Percentiles rank a stretch among this genome's conserved stretches.
Conservation (phyloP, 1,140 invertebrate species). For the Bombus confusus region DNA sequence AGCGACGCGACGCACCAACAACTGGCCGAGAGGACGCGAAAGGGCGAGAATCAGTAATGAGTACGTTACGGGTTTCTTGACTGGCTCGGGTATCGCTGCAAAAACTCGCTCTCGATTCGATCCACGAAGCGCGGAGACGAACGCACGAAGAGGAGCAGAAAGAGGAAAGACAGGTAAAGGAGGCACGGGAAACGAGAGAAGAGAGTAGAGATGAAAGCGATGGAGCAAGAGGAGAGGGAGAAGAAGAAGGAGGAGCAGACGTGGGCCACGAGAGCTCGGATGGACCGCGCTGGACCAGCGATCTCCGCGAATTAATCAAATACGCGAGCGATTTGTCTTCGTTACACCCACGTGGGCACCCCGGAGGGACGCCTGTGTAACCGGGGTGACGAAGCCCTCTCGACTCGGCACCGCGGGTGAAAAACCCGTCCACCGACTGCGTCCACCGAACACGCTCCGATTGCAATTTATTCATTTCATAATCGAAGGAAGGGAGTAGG, state of each 20-base stretch:
- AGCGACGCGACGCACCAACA: neutral
- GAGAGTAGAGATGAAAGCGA: neutral
- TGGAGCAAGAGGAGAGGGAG: neutral
- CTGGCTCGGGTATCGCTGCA: slow-evolving; percentile 36
- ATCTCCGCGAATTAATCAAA: slow-evolving; percentile 75
- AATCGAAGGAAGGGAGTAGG: slow-evolving; percentile 40
- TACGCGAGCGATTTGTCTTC: slow-evolving; percentile 77
- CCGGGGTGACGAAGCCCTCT: slow-evolving; percentile 63
- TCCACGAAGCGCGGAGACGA: slow-evolving; percentile 52
- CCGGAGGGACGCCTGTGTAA: slow-evolving; percentile 67
- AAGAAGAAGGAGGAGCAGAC: neutral
- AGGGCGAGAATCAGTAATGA: slow-evolving; percentile 65
- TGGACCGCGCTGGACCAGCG: slow-evolving; percentile 45
- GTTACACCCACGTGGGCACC: slow-evolving; percentile 77
- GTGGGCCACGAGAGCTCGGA: slow-evolving; percentile 35
- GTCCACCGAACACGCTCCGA: slow-evolving; percentile 46
- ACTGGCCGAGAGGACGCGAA: slow-evolving; percentile 27
- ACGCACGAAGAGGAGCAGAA: slow-evolving; percentile 8
- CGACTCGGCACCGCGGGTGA: slow-evolving; percentile 50
- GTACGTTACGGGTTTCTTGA: slow-evolving; percentile 55
- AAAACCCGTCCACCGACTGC: slow-evolving; percentile 56
- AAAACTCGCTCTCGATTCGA: slow-evolving; percentile 69
- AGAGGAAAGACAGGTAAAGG: neutral
- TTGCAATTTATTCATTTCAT: slow-evolving; percentile 75
- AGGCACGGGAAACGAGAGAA: slow-evolving; percentile 4